These are phyloP conservation scores for Seira sanloemensis DNA, from an alignment of 2,888 invertebrate genomes.

Conservation along the genomic window DNA sequence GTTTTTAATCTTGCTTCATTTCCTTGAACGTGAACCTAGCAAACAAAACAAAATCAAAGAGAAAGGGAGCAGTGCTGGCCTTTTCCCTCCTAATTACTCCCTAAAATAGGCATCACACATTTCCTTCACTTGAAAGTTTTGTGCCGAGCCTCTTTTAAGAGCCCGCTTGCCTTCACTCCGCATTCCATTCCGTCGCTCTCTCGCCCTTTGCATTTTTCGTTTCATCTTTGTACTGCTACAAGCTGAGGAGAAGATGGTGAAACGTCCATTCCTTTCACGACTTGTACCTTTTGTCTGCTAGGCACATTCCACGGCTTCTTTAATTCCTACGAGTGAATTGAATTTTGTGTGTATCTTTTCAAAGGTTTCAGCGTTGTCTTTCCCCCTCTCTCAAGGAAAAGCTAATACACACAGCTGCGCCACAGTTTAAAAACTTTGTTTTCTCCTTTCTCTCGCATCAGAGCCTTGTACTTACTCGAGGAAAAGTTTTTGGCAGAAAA, in stretches of 20 bases:
- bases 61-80: not conserved
- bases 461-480: not conserved
- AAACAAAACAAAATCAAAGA: no score
- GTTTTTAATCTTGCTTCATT: not conserved
- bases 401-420: not conserved
- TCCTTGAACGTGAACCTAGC: not conserved
- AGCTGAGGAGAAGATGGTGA: not conserved
- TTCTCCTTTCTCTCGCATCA: not conserved
- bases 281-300: not conserved
- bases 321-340: not conserved
- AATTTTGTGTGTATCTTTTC: not conserved
- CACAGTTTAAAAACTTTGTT: not conserved
- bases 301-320: not conserved
- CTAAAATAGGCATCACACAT: constrained; percentile 1
- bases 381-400: not conserved
- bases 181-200: not conserved
- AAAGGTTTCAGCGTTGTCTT: not conserved
- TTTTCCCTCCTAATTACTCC: not conserved
- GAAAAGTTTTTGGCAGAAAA: not conserved
- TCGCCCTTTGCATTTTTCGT: no score
- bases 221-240: not conserved
- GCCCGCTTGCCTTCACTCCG: not conserved
- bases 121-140: not conserved
- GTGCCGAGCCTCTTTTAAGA: not conserved
- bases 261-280: not conserved